These are phyloP conservation scores for Neoarius graeffei DNA, from an alignment of 2,113 vertebrate genomes.

Conservation along the genomic window DNA sequence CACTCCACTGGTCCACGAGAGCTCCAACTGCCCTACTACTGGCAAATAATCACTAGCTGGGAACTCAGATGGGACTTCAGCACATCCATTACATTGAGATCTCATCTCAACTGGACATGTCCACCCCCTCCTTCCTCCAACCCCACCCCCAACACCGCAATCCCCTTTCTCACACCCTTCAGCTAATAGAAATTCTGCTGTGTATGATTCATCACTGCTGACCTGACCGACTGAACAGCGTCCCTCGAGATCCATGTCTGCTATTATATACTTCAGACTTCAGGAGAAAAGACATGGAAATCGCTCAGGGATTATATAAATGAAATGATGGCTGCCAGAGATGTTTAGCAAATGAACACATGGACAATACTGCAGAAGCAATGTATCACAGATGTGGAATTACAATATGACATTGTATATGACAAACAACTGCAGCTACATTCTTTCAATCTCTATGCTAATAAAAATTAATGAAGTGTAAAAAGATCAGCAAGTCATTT, in stretches of 20 bases:
- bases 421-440: conserved; percentile 5
- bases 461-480: conserved; percentile 14
- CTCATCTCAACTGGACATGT: conserved; percentile 54
- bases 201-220: conserved; percentile 55
- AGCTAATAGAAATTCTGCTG: conserved; percentile 50
- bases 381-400: neutral
- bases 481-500: neutral
- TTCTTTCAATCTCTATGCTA: conserved; percentile 10
- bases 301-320: conserved; percentile 5
- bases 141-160: neutral
- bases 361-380: neutral
- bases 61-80: conserved; percentile 36
- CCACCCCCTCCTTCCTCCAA: neutral
- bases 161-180: conserved; percentile 32
- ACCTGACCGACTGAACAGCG: conserved; percentile 36
- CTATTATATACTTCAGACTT: conserved; percentile 35
- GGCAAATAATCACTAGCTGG: conserved; percentile 40
- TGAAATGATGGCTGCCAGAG: neutral
- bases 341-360: neutral
- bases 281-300: conserved; percentile 16
- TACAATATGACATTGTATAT: neutral
- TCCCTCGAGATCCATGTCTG: conserved; percentile 17
- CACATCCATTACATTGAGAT: conserved; percentile 54
- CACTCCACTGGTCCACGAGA: neutral
- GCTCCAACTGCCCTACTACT: conserved; percentile 20